Evolutionary conservation across 2,113 vertebrate genomes (phyloP).

Genomic region (Anolis carolinensis): DNA sequence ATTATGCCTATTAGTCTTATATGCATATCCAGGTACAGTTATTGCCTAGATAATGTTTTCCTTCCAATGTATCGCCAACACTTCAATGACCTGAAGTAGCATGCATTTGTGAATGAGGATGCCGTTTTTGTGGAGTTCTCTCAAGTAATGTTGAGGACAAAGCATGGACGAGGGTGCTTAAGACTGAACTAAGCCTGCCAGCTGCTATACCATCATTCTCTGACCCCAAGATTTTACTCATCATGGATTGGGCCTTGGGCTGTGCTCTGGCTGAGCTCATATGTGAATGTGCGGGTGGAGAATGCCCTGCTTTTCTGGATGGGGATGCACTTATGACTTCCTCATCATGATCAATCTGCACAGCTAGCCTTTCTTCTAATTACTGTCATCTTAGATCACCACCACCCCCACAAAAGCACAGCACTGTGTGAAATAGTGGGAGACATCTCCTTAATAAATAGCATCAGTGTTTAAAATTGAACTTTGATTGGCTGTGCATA

Average conservation of each 20-base stretch:
- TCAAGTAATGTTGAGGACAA: background rate
- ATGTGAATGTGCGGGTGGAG: background rate
- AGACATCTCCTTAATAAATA: slow-evolving; percentile 20
- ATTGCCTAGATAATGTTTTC: background rate
- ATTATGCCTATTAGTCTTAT: background rate
- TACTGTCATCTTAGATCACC: slow-evolving; percentile 58
- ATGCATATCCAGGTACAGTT: background rate
- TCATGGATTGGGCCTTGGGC: background rate
- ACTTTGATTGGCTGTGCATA: background rate
- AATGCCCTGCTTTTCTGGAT: background rate
- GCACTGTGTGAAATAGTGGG: slow-evolving; percentile 19
- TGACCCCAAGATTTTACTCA: background rate
- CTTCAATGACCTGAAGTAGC: too few species aligned
- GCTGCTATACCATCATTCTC: background rate
- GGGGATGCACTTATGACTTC: slow-evolving; percentile 22
- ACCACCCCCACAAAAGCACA: slow-evolving; percentile 38
- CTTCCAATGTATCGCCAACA: background rate
- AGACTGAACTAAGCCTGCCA: background rate
- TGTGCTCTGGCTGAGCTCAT: background rate
- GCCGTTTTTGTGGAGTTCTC: background rate
- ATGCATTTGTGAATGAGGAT: background rate
- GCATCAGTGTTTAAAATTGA: slow-evolving; percentile 18
- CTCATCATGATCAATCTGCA: slow-evolving; percentile 55
- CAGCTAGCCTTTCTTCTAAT: slow-evolving; percentile 59
- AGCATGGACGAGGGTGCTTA: background rate